phyloP scores from a whole-genome alignment of 2,113 vertebrate genomes.

The Desmodus rotundus region DNA sequence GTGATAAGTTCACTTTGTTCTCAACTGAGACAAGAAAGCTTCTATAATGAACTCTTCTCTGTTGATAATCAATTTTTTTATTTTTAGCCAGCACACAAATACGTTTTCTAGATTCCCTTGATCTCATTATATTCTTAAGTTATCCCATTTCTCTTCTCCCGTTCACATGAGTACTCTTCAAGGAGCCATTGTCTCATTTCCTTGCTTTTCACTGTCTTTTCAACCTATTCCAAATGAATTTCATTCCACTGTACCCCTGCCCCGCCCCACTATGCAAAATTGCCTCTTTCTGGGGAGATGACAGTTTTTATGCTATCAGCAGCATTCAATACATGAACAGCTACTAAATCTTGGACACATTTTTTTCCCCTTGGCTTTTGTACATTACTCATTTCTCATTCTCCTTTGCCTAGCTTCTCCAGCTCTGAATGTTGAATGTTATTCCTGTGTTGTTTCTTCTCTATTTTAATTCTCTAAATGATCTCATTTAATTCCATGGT shows the following conservation, averaged over 20 bases:
- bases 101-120: background rate
- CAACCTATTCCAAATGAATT: background rate
- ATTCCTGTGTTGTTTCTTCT: background rate
- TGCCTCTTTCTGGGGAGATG: background rate
- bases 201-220: slow-evolving; percentile 10
- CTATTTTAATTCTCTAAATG: background rate
- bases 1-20: background rate
- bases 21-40: background rate
- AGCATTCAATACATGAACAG: background rate
- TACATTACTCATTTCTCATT: background rate
- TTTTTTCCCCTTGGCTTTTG: background rate
- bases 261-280: background rate
- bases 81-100: background rate
- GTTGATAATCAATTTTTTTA: background rate
- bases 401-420: background rate
- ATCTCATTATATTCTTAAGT: background rate
- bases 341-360: background rate
- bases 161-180: background rate
- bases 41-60: background rate
- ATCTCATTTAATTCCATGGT: background rate
- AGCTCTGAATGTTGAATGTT: background rate
- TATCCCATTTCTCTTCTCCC: background rate
- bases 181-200: background rate
- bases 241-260: background rate
- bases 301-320: background rate